Evolutionary conservation across 2,797 vertebrate species (phyloP), one percentile per base, ranked within the genome.

Genomic region (Nyctalus aviator): DNA sequence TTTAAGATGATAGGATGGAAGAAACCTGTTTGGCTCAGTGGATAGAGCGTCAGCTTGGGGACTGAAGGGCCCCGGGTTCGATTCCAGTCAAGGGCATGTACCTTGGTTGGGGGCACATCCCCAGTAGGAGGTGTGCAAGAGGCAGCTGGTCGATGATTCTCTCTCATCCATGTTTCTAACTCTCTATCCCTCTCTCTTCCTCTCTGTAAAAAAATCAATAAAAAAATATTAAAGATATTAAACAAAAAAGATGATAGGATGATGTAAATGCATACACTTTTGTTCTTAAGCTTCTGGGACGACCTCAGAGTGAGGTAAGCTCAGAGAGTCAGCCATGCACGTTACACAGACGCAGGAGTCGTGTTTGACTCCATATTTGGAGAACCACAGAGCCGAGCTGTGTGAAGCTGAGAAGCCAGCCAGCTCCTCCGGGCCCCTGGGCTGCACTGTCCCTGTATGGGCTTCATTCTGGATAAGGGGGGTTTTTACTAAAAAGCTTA

Each of bases 341-440:
- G 37, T 13, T 64, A 57, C 75, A 37, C 11, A 21, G 87, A 11
- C 0, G 4, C 69, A 76, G 71, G 32, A 35, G 32, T 89, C 64
- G 4, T 75, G 14, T 23, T 77, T 73, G n/a, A 30, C 69, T 90
- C 11, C 12, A 6, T 84, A 71, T 62, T 93, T 94, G 75, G 69
- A 90, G 69, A 87, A 30, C 92, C 46, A 69, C 8, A 68, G 48
- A 79, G 79, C 62, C 6, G 18, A 77, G 48, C 23, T 46, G 25
- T 76, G 50, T 32, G 88, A 87, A 32, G 57, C 32, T 89, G 71
- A 66, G 64, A 84, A 94, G 32, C 48, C 89, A 69, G 32, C 23
- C 15, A 71, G 21, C 59, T 50, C 17, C 41, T 94, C 30, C 57
- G 46, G 14, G 25, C 2, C 75, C n/a, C 4, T 68, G 41, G 64